Conservation (phyloP, 2,113 vertebrate species). For the Taxidea taxus region DNA sequence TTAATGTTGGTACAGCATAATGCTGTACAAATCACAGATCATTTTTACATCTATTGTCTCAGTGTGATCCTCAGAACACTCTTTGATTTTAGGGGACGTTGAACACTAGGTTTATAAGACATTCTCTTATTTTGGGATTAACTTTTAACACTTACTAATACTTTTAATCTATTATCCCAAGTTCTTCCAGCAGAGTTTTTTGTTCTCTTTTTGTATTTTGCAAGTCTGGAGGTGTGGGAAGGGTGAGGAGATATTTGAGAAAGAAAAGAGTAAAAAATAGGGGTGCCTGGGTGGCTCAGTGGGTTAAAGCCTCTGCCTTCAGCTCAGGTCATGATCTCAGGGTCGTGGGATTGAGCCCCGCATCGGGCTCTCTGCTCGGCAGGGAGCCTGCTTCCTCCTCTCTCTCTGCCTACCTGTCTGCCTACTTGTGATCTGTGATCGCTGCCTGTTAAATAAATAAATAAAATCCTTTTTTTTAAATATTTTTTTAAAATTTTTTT, state of each 20-base stretch:
- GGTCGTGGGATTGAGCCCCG: too few species aligned
- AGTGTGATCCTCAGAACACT: background rate
- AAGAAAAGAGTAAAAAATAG: slow-evolving; percentile 47
- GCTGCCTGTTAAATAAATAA: too few species aligned
- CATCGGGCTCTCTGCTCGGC: too few species aligned
- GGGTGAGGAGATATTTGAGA: slow-evolving; percentile 7
- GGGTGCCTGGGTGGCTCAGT: too few species aligned
- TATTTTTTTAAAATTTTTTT: too few species aligned
- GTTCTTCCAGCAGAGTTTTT: slow-evolving; percentile 1
- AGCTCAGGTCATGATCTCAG: too few species aligned
- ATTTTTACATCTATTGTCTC: background rate
- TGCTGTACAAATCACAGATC: background rate
- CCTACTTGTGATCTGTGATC: too few species aligned
- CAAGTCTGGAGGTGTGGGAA: background rate
- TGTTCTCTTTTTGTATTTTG: slow-evolving; percentile 19
- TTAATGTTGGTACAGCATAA: background rate
- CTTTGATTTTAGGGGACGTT: background rate
- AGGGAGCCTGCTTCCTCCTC: too few species aligned
- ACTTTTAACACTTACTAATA: slow-evolving; percentile 20
- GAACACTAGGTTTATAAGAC: background rate
- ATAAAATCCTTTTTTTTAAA: too few species aligned
- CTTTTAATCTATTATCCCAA: background rate
- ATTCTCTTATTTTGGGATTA: background rate
- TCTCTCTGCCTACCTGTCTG: too few species aligned
- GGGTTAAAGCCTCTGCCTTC: too few species aligned